A percentile compares a stretch with the other conserved stretches of the same genome.
Conservation (phyloP, 1,140 invertebrate species). For the Teleogryllus occipitalis region DNA sequence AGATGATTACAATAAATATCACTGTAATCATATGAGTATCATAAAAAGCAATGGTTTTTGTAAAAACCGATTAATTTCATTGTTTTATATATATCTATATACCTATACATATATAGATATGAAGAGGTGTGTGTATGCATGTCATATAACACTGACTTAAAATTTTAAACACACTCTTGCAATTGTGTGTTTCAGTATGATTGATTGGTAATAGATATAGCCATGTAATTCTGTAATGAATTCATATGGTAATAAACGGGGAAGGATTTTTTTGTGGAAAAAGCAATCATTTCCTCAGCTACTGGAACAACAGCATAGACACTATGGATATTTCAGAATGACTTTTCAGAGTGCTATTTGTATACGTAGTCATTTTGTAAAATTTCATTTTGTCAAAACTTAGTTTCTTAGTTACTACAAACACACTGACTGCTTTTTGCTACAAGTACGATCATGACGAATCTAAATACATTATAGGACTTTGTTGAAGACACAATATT, state of each 20-base stretch:
- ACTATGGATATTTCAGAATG: constrained; percentile 11
- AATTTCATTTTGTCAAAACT: constrained; percentile 7
- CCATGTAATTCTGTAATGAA: neutral
- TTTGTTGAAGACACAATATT: constrained; percentile 13
- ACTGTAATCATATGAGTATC: constrained; percentile 9
- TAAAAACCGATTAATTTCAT: neutral
- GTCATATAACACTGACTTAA: neutral
- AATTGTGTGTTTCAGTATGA: neutral
- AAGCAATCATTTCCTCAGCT: neutral
- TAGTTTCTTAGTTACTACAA: constrained; percentile 12
- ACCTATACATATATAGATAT: neutral
- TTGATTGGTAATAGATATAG: neutral
- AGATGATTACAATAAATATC: constrained; percentile 11
- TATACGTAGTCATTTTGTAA: constrained; percentile 9
- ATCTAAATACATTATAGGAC: constrained; percentile 10
- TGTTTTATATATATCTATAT: neutral
- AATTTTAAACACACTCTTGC: neutral
- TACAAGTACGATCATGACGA: constrained; percentile 11
- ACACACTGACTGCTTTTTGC: constrained; percentile 9
- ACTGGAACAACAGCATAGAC: neutral
- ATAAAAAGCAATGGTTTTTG: constrained; percentile 8
- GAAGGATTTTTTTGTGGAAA: neutral
- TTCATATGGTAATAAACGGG: neutral
- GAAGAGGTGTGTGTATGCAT: neutral
- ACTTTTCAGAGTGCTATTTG: constrained; percentile 8